phyloP scores from a whole-genome alignment of 2,797 vertebrate species.

The Macropus fuliginosus region DNA sequence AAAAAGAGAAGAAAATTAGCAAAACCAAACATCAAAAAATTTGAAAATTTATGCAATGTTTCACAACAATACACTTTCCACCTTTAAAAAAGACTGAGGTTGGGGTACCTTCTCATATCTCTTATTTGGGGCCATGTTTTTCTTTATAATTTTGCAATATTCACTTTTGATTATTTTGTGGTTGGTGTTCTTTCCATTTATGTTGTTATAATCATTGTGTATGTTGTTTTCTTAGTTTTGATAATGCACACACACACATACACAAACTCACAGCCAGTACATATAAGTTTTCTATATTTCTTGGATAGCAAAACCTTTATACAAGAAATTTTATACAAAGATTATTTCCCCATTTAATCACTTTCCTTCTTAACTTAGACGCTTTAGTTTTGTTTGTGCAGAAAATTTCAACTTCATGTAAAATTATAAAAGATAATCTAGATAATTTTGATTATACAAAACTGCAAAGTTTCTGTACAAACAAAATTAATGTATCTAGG shows the following conservation, averaged over 20 bases:
- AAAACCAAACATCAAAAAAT: not conserved
- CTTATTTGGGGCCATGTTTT: not conserved
- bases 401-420: not conserved
- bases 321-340: not conserved
- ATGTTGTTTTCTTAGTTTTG: no score
- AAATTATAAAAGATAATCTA: not conserved
- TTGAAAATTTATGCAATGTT: not conserved
- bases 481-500: not conserved
- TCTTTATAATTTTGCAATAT: not conserved
- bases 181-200: no score
- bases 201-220: no score
- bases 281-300: not conserved
- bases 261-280: no score
- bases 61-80: not conserved
- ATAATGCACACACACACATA: no score
- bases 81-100: not conserved
- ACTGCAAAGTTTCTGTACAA: not conserved
- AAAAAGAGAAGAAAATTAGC: not conserved
- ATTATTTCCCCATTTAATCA: not conserved
- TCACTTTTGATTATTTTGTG: not conserved
- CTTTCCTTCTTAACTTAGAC: not conserved
- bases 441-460: not conserved
- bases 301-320: not conserved
- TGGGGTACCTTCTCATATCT: not conserved
- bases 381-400: not conserved